phyloP scores from a whole-genome alignment of 2,113 vertebrate genomes.

The Mixornis gularis region DNA sequence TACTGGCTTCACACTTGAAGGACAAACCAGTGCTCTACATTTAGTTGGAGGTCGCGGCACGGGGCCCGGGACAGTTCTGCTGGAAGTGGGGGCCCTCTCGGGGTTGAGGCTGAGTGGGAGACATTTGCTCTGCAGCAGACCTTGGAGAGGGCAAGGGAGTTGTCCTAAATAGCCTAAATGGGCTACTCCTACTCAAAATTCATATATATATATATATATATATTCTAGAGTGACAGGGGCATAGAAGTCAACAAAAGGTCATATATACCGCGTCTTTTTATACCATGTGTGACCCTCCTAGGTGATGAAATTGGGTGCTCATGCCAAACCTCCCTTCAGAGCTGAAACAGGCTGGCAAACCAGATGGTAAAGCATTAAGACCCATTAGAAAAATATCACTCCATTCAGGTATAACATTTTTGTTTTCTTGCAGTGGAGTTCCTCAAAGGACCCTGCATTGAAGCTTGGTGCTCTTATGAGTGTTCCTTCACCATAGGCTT shows the following conservation, averaged over 20 bases:
- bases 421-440: background rate
- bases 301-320: background rate
- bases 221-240: background rate
- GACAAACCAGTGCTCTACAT: background rate
- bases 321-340: background rate
- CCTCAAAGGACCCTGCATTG: background rate
- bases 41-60: accelerated
- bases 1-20: background rate
- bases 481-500: background rate
- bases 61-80: background rate
- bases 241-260: background rate
- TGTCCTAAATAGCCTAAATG: background rate
- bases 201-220: background rate
- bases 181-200: background rate
- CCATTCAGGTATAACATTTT: background rate
- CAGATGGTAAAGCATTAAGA: background rate
- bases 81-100: background rate
- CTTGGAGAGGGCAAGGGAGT: background rate
- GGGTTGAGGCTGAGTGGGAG: background rate
- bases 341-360: background rate
- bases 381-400: background rate
- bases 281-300: background rate
- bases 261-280: background rate
- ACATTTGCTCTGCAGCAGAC: background rate
- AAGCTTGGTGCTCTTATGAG: background rate